Conservation (phyloP, 2,797 vertebrate genomes). For the Ptychadena robeensis region DNA sequence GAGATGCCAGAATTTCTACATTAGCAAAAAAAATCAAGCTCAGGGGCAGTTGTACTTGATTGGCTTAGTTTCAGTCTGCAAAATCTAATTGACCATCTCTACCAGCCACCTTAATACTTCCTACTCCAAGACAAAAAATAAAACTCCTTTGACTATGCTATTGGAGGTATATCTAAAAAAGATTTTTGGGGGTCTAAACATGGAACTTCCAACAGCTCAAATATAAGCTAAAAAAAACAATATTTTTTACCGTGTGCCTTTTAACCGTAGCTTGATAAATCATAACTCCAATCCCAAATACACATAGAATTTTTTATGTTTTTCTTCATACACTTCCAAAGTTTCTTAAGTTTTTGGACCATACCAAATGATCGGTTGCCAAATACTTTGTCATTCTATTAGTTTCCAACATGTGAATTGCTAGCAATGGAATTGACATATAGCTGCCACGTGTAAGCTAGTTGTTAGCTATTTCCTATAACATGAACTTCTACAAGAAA, state of each 20-base stretch:
- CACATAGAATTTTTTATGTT: neutral
- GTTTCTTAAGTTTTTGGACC: neutral
- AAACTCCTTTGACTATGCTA: too few relatives aligned
- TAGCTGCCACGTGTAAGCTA: conserved; percentile 23
- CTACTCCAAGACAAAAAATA: too few relatives aligned
- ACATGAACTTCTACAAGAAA: neutral
- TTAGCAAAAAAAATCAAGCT: too few relatives aligned
- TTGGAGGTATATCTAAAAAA: too few relatives aligned
- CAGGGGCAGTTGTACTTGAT: too few relatives aligned
- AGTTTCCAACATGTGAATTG: conserved; percentile 26
- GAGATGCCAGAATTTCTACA: too few relatives aligned
- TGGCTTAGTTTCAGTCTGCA: too few relatives aligned
- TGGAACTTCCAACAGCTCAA: too few relatives aligned
- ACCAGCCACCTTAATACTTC: too few relatives aligned
- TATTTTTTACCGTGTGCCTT: neutral
- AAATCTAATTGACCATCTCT: too few relatives aligned
- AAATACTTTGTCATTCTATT: conserved; percentile 24
- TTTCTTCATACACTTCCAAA: neutral
- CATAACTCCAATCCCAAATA: neutral
- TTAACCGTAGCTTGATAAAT: conserved; percentile 15
- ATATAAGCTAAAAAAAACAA: neutral
- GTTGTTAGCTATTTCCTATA: conserved; percentile 14
- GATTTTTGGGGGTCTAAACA: too few relatives aligned
- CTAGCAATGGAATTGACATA: conserved; percentile 45
- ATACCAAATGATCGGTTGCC: neutral